Conservation (phyloP, 2,888 invertebrate species). For the Drosophila quinaria region DNA sequence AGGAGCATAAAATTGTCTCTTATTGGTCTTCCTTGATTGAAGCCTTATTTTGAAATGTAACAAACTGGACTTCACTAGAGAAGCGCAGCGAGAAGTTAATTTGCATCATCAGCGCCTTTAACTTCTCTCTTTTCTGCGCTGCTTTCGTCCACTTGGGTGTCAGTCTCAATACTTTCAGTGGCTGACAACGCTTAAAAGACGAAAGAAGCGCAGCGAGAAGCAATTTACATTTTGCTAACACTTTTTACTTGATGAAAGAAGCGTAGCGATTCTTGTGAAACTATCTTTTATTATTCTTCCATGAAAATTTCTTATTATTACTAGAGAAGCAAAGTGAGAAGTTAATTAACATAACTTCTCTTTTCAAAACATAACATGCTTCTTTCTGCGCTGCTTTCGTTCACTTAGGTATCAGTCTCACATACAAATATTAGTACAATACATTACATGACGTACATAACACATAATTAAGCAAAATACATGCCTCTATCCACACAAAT, state of each 20-base stretch:
- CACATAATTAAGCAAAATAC: slow-evolving; percentile 12
- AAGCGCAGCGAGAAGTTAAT: too few species aligned
- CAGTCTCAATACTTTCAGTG: too few species aligned
- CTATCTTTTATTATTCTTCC: neutral
- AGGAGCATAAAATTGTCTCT: too few species aligned
- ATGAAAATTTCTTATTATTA: neutral
- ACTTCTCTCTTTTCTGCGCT: too few species aligned
- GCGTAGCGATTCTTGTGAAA: neutral
- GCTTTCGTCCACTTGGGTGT: too few species aligned
- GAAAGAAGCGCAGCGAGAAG: neutral
- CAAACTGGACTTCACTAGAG: too few species aligned
- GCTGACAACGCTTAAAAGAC: too few species aligned
- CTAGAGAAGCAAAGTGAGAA: neutral
- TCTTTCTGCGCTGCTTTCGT: neutral
- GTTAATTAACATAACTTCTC: neutral
- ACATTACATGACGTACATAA: slow-evolving; percentile 20
- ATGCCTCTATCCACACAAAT: slow-evolving; percentile 27
- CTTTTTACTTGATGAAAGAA: neutral
- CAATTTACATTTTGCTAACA: too few species aligned
- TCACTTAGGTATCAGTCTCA: neutral
- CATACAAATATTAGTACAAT: slow-evolving; percentile 6
- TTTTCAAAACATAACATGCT: neutral
- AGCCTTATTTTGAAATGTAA: too few species aligned
- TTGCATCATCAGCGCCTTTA: too few species aligned
- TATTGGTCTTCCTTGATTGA: too few species aligned